Evolutionary conservation across 2,888 invertebrate genomes (phyloP).

Genomic region (Pseudococcus viburni): DNA sequence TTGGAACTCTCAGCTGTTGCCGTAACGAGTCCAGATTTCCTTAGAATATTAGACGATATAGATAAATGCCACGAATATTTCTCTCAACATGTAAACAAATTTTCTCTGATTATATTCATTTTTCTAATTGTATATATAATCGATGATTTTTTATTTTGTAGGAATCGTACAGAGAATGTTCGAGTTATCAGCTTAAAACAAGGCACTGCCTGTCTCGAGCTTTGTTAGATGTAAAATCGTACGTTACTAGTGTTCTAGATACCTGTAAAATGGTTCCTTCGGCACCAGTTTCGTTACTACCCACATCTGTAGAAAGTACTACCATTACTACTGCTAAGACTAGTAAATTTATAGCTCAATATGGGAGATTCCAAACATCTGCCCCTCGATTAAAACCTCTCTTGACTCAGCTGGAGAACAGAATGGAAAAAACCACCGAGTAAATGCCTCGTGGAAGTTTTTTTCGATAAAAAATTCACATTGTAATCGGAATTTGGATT

Average conservation of each 20-base stretch:
- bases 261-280: constrained; percentile 75
- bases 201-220: constrained; percentile 87
- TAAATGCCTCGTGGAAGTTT: constrained; percentile 72
- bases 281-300: constrained; percentile 71
- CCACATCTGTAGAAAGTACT: constrained; percentile 69
- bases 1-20: constrained; percentile 85
- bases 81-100: constrained; percentile 80
- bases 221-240: constrained; percentile 83
- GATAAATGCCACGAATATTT: constrained; percentile 91
- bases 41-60: constrained; percentile 84
- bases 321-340: constrained; percentile 67
- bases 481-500: constrained; percentile 17
- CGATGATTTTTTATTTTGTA: constrained; percentile 72
- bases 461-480: background rate
- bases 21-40: constrained; percentile 87
- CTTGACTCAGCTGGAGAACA: constrained; percentile 85
- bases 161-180: constrained; percentile 88
- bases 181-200: constrained; percentile 85
- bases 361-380: constrained; percentile 96
- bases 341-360: constrained; percentile 82
- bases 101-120: constrained; percentile 35
- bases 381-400: constrained; percentile 87
- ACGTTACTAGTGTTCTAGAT: constrained; percentile 74
- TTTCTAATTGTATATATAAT: background rate
- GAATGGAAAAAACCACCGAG: constrained; percentile 82